These are phyloP conservation scores for Lathamus discolor DNA, from an alignment of 2,113 vertebrate species.

Conservation along the genomic window DNA sequence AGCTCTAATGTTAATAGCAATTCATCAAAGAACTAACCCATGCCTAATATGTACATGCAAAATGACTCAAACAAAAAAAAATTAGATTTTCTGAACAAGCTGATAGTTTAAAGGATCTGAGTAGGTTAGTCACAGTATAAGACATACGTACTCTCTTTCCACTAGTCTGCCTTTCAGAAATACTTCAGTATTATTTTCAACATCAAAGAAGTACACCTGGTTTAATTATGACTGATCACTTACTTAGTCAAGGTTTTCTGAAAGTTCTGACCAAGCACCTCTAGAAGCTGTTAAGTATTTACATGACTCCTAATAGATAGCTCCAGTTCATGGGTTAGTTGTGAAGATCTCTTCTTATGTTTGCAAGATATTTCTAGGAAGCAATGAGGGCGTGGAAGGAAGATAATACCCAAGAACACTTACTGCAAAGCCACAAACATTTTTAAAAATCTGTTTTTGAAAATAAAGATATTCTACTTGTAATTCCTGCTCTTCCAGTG, in stretches of 20 bases:
- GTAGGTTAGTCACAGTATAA: neutral
- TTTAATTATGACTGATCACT: neutral
- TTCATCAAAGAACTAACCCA: neutral
- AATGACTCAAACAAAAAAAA: neutral
- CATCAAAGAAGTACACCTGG: neutral
- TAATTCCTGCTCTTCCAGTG: neutral
- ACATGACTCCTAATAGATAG: neutral
- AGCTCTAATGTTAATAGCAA: neutral
- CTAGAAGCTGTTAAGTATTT: neutral
- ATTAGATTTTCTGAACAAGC: neutral
- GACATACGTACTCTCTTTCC: neutral
- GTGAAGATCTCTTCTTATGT: neutral
- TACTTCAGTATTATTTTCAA: neutral
- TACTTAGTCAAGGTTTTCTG: neutral
- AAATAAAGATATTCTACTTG: neutral
- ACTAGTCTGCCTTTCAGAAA: neutral
- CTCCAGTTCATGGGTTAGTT: neutral
- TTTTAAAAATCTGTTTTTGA: neutral
- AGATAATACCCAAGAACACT: neutral
- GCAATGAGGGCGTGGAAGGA: fast-evolving
- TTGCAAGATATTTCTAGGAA: neutral
- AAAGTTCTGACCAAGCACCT: neutral
- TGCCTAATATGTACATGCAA: neutral
- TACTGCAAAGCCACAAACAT: neutral
- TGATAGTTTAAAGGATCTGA: neutral